A percentile compares a stretch with the other conserved stretches of the same genome.
These are phyloP conservation scores for Pelmatolapia mariae DNA, from an alignment of 2,113 vertebrate genomes.

Conservation along the genomic window DNA sequence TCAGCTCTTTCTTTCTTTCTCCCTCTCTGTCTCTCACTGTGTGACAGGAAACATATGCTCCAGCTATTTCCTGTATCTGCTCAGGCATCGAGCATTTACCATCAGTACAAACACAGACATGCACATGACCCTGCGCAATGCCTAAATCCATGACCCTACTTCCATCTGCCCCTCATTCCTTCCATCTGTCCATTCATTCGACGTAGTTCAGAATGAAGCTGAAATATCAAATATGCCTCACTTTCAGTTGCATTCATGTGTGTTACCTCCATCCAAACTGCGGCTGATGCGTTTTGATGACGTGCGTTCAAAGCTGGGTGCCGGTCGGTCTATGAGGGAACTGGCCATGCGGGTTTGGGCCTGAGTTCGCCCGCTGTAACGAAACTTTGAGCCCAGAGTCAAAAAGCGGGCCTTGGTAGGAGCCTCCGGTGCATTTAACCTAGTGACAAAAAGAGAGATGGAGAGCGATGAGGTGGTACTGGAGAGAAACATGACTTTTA, in stretches of 20 bases:
- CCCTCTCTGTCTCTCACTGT: not conserved
- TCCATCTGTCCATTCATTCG: not conserved
- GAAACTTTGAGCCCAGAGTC: constrained; percentile 68
- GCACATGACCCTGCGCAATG: not conserved
- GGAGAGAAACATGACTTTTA: not conserved
- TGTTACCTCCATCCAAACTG: constrained; percentile 64
- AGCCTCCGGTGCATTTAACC: constrained; percentile 60
- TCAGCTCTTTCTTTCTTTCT: not conserved
- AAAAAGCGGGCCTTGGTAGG: constrained; percentile 59
- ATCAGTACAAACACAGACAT: not conserved
- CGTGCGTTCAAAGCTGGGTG: constrained; percentile 60
- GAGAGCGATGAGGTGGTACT: not conserved
- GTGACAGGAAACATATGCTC: constrained; percentile 66
- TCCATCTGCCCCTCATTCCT: not conserved
- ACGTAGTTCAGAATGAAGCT: not conserved
- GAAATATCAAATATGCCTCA: not conserved
- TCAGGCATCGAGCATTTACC: constrained; percentile 8
- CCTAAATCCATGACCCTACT: not conserved
- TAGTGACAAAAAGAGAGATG: not conserved
- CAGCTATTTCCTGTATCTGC: constrained; percentile 70
- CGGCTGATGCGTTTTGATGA: constrained; percentile 66
- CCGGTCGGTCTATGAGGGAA: constrained; percentile 65
- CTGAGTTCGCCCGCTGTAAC: constrained; percentile 67
- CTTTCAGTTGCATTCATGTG: not conserved
- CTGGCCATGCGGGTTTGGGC: constrained; percentile 61